Percentiles rank a stretch among this genome's conserved stretches.
phyloP scores from a whole-genome alignment of 2,113 vertebrate genomes.

The Tyto alba region DNA sequence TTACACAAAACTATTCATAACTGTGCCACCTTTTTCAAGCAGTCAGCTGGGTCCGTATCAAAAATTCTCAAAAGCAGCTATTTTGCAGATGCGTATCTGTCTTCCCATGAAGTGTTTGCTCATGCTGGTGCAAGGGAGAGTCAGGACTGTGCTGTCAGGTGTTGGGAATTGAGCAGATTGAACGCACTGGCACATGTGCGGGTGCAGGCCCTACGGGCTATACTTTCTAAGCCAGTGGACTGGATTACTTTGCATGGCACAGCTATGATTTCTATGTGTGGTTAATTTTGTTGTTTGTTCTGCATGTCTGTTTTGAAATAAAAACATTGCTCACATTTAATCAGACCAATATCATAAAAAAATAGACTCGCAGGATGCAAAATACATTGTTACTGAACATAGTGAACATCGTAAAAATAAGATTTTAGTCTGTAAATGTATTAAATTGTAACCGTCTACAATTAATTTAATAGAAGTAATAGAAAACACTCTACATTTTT shows the following conservation, averaged over 20 bases:
- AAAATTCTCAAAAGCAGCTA: neutral
- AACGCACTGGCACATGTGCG: accelerated
- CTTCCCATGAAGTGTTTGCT: neutral
- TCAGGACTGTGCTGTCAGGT: neutral
- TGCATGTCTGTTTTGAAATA: neutral
- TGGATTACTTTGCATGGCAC: neutral
- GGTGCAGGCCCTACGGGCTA: too few relatives aligned
- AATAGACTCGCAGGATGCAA: neutral
- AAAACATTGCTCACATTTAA: neutral
- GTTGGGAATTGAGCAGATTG: neutral
- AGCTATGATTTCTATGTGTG: accelerated
- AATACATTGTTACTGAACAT: neutral
- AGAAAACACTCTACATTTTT: neutral
- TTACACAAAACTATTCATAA: neutral
- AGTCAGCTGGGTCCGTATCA: neutral
- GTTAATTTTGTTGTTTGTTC: neutral
- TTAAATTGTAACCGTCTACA: neutral
- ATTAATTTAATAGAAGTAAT: neutral
- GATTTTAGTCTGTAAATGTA: neutral
- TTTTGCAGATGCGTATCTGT: neutral
- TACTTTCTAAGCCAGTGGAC: neutral
- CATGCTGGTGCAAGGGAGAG: accelerated
- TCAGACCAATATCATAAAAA: neutral
- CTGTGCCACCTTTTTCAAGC: neutral
- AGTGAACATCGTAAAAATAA: neutral